Percentiles rank a stretch among this genome's conserved stretches.
Conservation (phyloP, 1,140 invertebrate genomes). For the Hyposmocoma kahamanoa region DNA sequence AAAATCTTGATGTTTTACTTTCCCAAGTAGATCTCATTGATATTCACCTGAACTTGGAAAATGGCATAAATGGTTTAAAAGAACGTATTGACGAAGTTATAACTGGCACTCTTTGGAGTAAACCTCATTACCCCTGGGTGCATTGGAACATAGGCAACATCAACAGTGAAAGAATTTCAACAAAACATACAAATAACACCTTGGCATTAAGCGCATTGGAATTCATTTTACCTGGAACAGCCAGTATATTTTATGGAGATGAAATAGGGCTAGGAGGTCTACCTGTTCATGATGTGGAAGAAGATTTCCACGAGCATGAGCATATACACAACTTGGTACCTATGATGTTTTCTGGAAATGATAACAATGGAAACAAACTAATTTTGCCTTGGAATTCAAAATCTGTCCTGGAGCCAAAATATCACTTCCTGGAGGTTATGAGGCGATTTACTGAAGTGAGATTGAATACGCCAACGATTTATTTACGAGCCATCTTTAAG, state of each 20-base stretch:
- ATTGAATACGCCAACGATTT: constrained; percentile 78
- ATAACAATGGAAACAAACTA: constrained; percentile 28
- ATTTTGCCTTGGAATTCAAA: constrained; percentile 77
- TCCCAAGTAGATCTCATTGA: constrained; percentile 82
- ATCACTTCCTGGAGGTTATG: constrained; percentile 70
- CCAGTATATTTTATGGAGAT: constrained; percentile 88
- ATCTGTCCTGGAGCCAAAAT: constrained; percentile 53
- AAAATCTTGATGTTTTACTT: constrained; percentile 71
- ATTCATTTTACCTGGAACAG: constrained; percentile 85
- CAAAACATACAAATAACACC: constrained; percentile 75
- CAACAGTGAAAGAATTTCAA: constrained; percentile 75
- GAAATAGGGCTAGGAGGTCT: constrained; percentile 77
- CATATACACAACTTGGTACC: constrained; percentile 79
- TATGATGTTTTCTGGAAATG: constrained; percentile 75
- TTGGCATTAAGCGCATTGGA: constrained; percentile 79
- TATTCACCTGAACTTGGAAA: constrained; percentile 76
- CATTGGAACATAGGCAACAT: constrained; percentile 83
- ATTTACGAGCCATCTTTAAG: constrained; percentile 79
- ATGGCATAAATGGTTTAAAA: constrained; percentile 75
- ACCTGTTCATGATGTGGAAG: constrained; percentile 61
- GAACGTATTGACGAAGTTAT: constrained; percentile 74
- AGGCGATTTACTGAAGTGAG: constrained; percentile 75
- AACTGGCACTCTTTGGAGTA: constrained; percentile 75
- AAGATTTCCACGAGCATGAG: constrained; percentile 76
- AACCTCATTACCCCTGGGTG: constrained; percentile 80